Percentiles rank a stretch among this genome's conserved stretches.
Conservation (phyloP, 2,797 vertebrate species). For the Eulemur rubriventer region DNA sequence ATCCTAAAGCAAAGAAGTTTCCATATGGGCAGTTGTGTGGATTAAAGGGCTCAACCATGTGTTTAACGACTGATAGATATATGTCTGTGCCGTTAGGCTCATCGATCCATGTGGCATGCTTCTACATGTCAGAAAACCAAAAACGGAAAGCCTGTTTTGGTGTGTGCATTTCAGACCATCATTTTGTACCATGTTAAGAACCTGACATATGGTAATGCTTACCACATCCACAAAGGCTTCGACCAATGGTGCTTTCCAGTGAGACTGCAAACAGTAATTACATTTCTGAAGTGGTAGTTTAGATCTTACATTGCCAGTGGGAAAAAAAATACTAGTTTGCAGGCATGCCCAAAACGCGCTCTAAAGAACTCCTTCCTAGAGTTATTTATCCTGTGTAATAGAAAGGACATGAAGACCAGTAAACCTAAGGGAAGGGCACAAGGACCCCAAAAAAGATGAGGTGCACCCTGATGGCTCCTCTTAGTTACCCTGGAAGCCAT, state of each 20-base stretch:
- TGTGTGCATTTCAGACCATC: constrained; percentile 35
- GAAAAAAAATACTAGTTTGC: constrained; percentile 70
- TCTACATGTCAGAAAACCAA: constrained; percentile 12
- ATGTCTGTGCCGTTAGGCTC: not conserved
- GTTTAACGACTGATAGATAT: not conserved
- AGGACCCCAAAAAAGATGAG: not conserved
- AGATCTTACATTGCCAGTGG: constrained; percentile 69
- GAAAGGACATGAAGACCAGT: not conserved
- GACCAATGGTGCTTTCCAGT: constrained; percentile 72
- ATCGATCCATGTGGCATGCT: constrained; percentile 12
- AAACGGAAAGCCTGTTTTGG: constrained; percentile 53
- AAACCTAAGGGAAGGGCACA: not conserved
- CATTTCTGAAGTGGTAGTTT: constrained; percentile 77
- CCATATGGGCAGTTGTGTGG: not conserved
- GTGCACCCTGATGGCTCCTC: not conserved
- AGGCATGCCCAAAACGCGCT: constrained; percentile 50
- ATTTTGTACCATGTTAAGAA: constrained; percentile 70
- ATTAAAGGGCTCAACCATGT: not conserved
- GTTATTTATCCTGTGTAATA: constrained; percentile 44
- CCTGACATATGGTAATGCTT: constrained; percentile 77
- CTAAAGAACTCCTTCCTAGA: constrained; percentile 61
- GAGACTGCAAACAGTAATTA: constrained; percentile 75
- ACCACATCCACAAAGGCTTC: constrained; percentile 66
- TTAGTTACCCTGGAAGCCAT: constrained; percentile 16
- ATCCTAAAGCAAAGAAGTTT: not conserved